A percentile compares a stretch with the other conserved stretches of the same genome.
Conservation (phyloP, 2,113 vertebrate genomes). For the Aptenodytes patagonicus region DNA sequence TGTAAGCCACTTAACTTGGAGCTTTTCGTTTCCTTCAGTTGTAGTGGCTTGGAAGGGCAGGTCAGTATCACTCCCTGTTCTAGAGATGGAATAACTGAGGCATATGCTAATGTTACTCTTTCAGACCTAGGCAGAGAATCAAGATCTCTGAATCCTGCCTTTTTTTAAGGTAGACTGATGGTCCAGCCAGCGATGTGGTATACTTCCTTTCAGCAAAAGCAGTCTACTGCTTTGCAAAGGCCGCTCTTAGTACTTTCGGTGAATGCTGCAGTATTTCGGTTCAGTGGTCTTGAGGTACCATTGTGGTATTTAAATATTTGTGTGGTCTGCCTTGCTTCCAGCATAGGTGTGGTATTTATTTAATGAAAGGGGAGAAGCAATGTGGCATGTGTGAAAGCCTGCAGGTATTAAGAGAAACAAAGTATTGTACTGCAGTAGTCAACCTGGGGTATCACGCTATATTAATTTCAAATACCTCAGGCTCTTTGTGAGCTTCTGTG, state of each 20-base stretch:
- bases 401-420: not conserved
- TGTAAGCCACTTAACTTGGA: not conserved
- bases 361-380: not conserved
- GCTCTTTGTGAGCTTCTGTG: conserved; percentile 12
- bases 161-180: not conserved
- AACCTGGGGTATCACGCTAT: not conserved
- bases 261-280: not conserved
- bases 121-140: not conserved
- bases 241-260: rapidly evolving
- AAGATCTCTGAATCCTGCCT: not conserved
- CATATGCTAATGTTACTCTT: not conserved
- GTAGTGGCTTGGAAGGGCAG: not conserved
- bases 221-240: not conserved
- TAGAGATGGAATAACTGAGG: not conserved
- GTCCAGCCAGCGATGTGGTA: not conserved
- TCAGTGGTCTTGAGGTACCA: not conserved
- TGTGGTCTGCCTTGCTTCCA: not conserved
- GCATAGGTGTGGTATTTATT: not conserved
- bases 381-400: not conserved
- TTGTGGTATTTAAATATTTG: not conserved
- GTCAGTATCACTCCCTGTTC: not conserved
- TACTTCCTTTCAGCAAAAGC: not conserved
- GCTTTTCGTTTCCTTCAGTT: not conserved
- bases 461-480: conserved; percentile 35
- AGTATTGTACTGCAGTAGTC: not conserved